These are phyloP conservation scores for Apteryx mantelli DNA, from an alignment of 2,113 vertebrate species.

Conservation along the genomic window DNA sequence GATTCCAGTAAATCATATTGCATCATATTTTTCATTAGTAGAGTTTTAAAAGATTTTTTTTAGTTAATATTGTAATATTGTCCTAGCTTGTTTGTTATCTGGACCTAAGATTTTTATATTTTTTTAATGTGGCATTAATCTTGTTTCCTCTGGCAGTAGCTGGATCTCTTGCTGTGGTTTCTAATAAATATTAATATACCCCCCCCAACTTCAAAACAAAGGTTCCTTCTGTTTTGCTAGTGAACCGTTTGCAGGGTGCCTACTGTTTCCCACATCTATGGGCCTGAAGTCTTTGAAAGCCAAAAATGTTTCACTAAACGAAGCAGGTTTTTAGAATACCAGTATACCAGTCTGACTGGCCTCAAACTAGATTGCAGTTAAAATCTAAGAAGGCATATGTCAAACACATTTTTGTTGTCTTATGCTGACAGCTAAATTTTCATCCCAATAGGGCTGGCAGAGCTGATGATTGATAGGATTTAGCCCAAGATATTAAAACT, in stretches of 20 bases:
- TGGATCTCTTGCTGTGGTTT: not conserved
- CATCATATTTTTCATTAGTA: not conserved
- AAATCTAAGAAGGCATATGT: not conserved
- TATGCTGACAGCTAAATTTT: not conserved
- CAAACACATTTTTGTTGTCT: not conserved
- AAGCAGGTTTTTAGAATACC: not conserved
- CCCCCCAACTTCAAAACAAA: not conserved
- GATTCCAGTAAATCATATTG: not conserved
- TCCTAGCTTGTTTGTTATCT: not conserved
- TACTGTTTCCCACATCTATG: not conserved
- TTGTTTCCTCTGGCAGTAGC: not conserved
- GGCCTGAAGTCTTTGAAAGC: not conserved
- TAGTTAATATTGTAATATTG: not conserved
- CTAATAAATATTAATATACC: not conserved
- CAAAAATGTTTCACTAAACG: not conserved
- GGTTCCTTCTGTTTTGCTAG: not conserved
- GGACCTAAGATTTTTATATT: not conserved
- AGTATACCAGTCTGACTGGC: not conserved
- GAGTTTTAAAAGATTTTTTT: not conserved
- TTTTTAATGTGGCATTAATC: not conserved
- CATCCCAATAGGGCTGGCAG: not conserved
- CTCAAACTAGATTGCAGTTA: not conserved
- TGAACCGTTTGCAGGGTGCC: not conserved
- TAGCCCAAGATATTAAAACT: not conserved
- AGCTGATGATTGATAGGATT: not conserved